Base-by-base conservation (phyloP, 2,113 vertebrate genomes). In the Thalassarche chlororhynchos region DNA sequence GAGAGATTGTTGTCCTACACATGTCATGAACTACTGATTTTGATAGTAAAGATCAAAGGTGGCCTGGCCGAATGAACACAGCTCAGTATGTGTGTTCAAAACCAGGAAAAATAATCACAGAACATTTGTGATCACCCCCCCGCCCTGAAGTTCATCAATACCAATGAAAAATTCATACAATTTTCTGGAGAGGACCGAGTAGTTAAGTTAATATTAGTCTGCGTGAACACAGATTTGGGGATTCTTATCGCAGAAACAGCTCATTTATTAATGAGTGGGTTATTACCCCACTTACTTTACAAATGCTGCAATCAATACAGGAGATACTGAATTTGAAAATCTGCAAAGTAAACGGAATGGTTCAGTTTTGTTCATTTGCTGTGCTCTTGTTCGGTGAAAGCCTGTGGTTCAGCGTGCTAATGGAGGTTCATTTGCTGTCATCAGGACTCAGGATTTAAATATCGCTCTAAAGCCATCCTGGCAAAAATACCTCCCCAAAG, bases 381-480 rank as follows among this genome's bases (percentile, higher is more conserved):
- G 16, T 14, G 55, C 40, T n/a, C 20, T 28, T 29, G 12, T 19
- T 19, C 1, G 9, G 23, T 20, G 52, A 47, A 32, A 54, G 38
- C 44, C 42, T 40, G 34, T 32, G 71, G 52, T 16, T 78, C 54
- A 46, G 34, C 20, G 6, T 1, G 6, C 23, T 23, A 2, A 6
- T 20, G 38, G 52, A 60, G 47, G 17, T 47, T 51, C 20, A 4
- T 18, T 36, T 40, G 46, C 54, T 84, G 60, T 32, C 38, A 1
- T 34, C 36, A 17, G 54, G 46, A 36, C 47, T 46, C 2, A 0
- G 84, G 29, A 60, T 72, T 78, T 47, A 47, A 61, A 34, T 3
- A 3, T 5, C 0, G 0, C 52, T 11, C 47, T 32, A 14, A 36
- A 49, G 26, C 29, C 54, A 16, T 18, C 21, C 25, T 17, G n/a